These are phyloP conservation scores for Phenganax stokvisi DNA, from an alignment of 92 coral and sea anemone species.

Conservation along the genomic window DNA sequence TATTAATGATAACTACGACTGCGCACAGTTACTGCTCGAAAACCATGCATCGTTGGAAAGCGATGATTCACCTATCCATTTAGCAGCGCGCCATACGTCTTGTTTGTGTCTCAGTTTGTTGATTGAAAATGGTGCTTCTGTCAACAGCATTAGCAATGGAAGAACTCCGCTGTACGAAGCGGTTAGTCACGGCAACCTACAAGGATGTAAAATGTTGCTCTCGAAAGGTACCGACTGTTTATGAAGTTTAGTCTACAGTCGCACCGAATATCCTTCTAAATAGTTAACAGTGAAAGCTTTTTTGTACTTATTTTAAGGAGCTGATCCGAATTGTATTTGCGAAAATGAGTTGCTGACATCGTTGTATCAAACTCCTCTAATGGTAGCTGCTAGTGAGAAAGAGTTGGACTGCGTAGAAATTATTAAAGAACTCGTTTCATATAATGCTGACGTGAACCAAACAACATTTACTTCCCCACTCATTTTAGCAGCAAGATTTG, in stretches of 20 bases:
- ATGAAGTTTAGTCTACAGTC: too few relatives aligned
- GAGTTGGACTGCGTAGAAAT: not conserved
- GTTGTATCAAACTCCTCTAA: slow-evolving; percentile 3
- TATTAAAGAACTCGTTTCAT: slow-evolving; percentile 7
- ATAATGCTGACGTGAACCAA: slow-evolving; percentile 24
- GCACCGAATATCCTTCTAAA: too few relatives aligned
- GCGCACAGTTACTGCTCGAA: slow-evolving; percentile 24
- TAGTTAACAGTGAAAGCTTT: not conserved
- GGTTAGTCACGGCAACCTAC: not conserved
- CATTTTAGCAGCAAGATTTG: slow-evolving; percentile 3
- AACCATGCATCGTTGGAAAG: not conserved
- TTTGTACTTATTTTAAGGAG: slow-evolving; percentile 8
- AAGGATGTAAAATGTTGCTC: slow-evolving; percentile 1
- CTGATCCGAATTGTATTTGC: slow-evolving; percentile 9
- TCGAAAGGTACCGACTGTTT: not conserved
- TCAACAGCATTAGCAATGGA: not conserved
- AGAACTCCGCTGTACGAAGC: slow-evolving; percentile 17
- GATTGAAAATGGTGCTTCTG: slow-evolving; percentile 21
- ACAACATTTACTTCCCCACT: slow-evolving; percentile 30
- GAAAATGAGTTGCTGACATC: not conserved
- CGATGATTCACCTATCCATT: slow-evolving; percentile 6
- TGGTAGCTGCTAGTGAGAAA: slow-evolving; percentile 10
- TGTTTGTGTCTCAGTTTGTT: slow-evolving; percentile 1
- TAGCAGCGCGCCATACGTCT: slow-evolving; percentile 13
- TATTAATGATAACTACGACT: slow-evolving; percentile 1